Conservation (phyloP, 1,140 invertebrate genomes). For the Ostrea denselamellosa region DNA sequence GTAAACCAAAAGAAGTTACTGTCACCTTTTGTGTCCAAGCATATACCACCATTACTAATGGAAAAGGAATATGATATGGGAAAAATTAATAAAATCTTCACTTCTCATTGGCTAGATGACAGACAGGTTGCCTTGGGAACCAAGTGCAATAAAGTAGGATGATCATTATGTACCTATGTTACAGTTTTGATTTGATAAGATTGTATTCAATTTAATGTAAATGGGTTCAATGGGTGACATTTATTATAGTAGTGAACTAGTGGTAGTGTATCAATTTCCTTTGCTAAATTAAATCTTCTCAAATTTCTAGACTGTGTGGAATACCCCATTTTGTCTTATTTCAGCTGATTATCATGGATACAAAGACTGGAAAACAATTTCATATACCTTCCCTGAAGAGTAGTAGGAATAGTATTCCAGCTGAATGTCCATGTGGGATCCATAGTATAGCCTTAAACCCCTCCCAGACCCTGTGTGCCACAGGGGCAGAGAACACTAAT, state of each 20-base stretch:
- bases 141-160: constrained; percentile 94
- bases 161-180: not conserved
- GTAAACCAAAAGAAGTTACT: not conserved
- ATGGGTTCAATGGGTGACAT: no score
- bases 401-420: constrained; percentile 79
- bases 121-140: constrained; percentile 96
- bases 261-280: no score
- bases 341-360: constrained; percentile 91
- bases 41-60: constrained; percentile 70
- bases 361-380: constrained; percentile 87
- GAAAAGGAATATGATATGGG: constrained; percentile 77
- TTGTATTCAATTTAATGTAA: not conserved
- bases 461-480: constrained; percentile 93
- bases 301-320: not conserved
- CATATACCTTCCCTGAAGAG: constrained; percentile 85
- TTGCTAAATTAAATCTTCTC: no score
- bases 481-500: constrained; percentile 93
- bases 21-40: constrained; percentile 43
- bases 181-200: not conserved
- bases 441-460: constrained; percentile 96
- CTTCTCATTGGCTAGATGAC: constrained; percentile 96
- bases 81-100: constrained; percentile 94
- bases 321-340: constrained; percentile 63
- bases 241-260: no score
- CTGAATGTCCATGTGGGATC: constrained; percentile 85